Conservation (phyloP, 2,113 vertebrate genomes). For the Chionis minor region DNA sequence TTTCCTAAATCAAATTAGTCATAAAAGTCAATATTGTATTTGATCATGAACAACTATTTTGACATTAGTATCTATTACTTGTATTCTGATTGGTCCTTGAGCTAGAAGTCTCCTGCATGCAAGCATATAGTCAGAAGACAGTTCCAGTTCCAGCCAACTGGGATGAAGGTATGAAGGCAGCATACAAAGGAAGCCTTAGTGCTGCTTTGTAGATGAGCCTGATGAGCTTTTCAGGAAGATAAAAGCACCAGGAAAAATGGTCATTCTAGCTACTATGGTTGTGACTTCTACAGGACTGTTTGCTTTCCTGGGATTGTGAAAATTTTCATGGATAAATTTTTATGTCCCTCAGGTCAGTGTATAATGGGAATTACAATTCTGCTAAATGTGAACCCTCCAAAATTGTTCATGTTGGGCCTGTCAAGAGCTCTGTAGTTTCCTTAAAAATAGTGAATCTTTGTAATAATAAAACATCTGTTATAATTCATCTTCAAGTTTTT, state of each 20-base stretch:
- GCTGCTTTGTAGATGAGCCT: not conserved
- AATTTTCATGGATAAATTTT: not conserved
- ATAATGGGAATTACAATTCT: not conserved
- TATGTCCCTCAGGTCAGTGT: not conserved
- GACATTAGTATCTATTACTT: not conserved
- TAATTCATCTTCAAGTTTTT: not conserved
- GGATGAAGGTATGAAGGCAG: not conserved
- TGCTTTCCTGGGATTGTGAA: not conserved
- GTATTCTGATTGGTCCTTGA: not conserved
- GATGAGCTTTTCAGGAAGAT: not conserved
- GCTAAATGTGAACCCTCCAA: not conserved
- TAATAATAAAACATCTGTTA: not conserved
- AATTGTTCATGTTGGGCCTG: not conserved
- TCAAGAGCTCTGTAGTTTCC: not conserved
- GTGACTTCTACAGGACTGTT: not conserved
- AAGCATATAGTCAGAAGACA: not conserved
- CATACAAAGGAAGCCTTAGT: not conserved
- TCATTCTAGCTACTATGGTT: not conserved
- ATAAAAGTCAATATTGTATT: not conserved
- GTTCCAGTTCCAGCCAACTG: not conserved
- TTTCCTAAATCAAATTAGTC: not conserved
- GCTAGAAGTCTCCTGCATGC: not conserved
- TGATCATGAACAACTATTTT: not conserved
- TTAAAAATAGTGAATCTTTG: not conserved
- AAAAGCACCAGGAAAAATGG: not conserved